phyloP scores from a whole-genome alignment of 2,888 invertebrate genomes.

The Timema podura region DNA sequence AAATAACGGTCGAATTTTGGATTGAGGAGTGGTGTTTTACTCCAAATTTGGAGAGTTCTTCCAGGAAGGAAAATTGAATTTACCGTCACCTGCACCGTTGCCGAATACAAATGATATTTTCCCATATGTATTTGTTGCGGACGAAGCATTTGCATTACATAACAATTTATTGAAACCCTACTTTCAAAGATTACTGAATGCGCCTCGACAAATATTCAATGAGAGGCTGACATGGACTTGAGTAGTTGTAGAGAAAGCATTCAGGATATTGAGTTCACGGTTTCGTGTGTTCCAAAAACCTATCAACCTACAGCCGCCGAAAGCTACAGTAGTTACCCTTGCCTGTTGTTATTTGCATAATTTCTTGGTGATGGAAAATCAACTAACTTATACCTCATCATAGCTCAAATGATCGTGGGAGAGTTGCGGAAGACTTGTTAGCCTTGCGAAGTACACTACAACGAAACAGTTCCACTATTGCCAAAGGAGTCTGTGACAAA shows the following conservation, averaged over 20 bases:
- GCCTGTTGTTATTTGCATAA: not conserved
- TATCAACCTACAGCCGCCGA: not conserved
- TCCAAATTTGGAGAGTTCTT: not conserved
- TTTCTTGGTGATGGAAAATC: not conserved
- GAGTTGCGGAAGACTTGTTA: not conserved
- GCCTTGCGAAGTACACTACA: not conserved
- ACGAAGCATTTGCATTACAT: conserved; percentile 1
- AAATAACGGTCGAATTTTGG: not conserved
- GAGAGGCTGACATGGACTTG: not conserved
- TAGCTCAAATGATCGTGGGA: not conserved
- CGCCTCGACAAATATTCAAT: too few relatives aligned
- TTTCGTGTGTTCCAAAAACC: not conserved
- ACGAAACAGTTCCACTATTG: not conserved
- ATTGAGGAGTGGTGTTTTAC: not conserved
- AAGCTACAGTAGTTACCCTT: not conserved
- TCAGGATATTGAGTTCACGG: not conserved
- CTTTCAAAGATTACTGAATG: not conserved
- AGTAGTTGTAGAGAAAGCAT: not conserved
- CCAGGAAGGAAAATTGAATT: conserved; percentile 2
- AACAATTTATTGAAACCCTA: not conserved
- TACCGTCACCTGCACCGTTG: not conserved
- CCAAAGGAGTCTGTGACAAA: not conserved
- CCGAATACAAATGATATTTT: not conserved
- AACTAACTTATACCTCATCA: not conserved
- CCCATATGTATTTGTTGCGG: not conserved